phyloP scores from a whole-genome alignment of 2,113 vertebrate species.

The Larimichthys polyactis region DNA sequence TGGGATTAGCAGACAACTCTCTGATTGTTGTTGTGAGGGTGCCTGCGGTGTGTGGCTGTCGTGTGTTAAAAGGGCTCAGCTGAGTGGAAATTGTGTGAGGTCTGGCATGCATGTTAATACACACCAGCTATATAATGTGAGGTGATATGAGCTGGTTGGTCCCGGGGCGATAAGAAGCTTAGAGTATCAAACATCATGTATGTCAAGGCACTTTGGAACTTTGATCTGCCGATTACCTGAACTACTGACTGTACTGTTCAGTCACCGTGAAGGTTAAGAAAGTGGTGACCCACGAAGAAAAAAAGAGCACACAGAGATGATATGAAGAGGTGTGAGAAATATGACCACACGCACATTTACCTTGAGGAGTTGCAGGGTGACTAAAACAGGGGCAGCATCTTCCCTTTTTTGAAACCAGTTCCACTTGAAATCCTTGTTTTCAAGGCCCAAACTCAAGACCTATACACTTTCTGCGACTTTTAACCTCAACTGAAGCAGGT shows the following conservation, averaged over 20 bases:
- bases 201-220: conserved; percentile 27
- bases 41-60: conserved; percentile 50
- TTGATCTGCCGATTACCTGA: conserved; percentile 34
- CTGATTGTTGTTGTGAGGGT: conserved; percentile 51
- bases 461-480: neutral
- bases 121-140: conserved; percentile 27
- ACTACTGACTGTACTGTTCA: conserved; percentile 19
- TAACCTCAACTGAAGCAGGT: neutral
- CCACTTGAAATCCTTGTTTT: conserved; percentile 12
- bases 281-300: neutral
- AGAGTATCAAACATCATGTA: conserved; percentile 27
- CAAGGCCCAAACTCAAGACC: neutral
- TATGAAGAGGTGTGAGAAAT: neutral
- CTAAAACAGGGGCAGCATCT: neutral
- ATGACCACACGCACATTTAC: neutral
- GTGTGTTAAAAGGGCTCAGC: conserved; percentile 37
- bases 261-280: neutral
- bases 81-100: conserved; percentile 49
- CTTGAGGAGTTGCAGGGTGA: neutral
- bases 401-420: neutral
- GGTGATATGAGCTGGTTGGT: conserved; percentile 34
- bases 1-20: conserved; percentile 48
- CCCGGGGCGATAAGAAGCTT: conserved; percentile 63
- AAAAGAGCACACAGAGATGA: neutral
- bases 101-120: conserved; percentile 35